phyloP scores from a whole-genome alignment of 2,113 vertebrate genomes.

The Hyaena hyaena region DNA sequence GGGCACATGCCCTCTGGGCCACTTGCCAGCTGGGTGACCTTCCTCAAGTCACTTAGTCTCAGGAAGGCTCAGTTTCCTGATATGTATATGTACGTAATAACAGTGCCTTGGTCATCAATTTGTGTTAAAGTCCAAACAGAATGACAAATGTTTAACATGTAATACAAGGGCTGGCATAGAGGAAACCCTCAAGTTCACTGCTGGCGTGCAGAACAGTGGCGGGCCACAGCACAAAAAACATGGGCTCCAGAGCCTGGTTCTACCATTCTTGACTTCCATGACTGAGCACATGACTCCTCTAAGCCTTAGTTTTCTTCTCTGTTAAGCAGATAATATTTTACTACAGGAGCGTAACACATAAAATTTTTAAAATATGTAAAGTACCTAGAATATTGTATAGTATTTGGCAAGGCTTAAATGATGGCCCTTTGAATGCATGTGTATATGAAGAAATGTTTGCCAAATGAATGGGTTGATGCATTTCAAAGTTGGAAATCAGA shows the following conservation, averaged over 20 bases:
- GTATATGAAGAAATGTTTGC: background rate
- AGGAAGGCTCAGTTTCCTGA: background rate
- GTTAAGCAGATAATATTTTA: background rate
- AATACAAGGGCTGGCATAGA: no score
- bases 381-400: background rate
- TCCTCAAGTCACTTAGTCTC: background rate
- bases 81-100: background rate
- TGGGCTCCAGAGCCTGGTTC: no score
- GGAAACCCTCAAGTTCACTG: background rate
- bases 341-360: background rate
- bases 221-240: rapidly evolving
- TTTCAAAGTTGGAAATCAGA: background rate
- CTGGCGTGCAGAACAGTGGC: rapidly evolving
- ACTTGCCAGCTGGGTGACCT: background rate
- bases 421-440: background rate
- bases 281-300: background rate
- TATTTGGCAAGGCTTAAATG: background rate
- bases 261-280: background rate
- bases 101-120: background rate
- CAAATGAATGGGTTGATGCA: background rate
- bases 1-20: background rate
- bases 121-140: background rate
- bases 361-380: background rate
- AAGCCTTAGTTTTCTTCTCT: background rate
- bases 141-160: background rate